Percentiles rank a stretch among this genome's conserved stretches.
phyloP scores from a whole-genome alignment of 2,113 vertebrate species.

The Pygoscelis adeliae region DNA sequence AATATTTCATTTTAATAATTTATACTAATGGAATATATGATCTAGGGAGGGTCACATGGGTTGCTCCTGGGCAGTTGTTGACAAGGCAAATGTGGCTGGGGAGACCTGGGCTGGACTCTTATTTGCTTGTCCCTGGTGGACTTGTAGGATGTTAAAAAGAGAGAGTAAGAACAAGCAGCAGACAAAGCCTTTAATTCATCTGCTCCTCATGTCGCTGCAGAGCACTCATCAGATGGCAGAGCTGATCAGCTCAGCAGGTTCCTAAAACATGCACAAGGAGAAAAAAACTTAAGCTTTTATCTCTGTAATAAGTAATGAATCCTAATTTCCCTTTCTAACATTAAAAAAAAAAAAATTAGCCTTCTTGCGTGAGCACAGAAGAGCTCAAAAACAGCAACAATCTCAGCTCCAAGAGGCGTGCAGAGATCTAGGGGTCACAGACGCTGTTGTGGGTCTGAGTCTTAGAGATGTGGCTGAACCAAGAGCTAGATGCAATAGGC shows the following conservation, averaged over 20 bases:
- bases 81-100: neutral
- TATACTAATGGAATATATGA: slow-evolving; percentile 65
- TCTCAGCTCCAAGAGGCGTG: neutral
- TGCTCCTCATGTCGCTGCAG: neutral
- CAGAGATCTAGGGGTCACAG: neutral
- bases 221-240: neutral
- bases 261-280: slow-evolving; percentile 12
- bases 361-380: neutral
- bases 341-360: neutral
- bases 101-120: neutral
- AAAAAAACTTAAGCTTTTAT: slow-evolving; percentile 27
- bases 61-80: slow-evolving; percentile 12
- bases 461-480: neutral
- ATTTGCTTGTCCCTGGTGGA: slow-evolving; percentile 3
- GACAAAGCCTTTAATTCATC: slow-evolving; percentile 55
- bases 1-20: slow-evolving; percentile 72
- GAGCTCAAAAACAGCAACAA: neutral
- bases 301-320: slow-evolving; percentile 26
- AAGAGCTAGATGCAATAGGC: neutral
- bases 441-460: neutral
- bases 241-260: slow-evolving; percentile 41
- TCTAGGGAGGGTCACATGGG: neutral
- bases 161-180: neutral
- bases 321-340: neutral
- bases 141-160: slow-evolving; percentile 8